phyloP scores from a whole-genome alignment of 2,113 vertebrate genomes.

The Porphyrio hochstetteri region DNA sequence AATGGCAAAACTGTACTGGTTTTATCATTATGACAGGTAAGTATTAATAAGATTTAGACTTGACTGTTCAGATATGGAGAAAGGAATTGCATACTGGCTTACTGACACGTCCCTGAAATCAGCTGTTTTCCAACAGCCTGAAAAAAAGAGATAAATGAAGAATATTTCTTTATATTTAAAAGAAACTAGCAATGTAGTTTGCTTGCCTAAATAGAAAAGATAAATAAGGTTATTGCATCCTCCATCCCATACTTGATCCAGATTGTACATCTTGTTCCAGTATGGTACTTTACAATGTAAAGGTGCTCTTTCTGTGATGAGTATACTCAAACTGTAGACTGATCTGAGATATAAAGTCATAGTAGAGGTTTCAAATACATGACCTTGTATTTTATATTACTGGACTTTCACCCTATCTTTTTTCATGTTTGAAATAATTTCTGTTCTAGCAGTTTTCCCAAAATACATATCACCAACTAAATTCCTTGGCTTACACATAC shows the following conservation, averaged over 20 bases:
- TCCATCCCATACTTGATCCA: neutral
- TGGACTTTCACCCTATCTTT: neutral
- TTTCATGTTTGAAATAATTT: neutral
- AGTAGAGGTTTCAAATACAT: neutral
- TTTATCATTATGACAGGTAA: neutral
- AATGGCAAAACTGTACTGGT: neutral
- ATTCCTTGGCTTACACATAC: neutral
- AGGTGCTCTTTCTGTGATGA: neutral
- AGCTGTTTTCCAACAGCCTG: neutral
- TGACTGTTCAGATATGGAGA: neutral
- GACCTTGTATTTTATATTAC: neutral
- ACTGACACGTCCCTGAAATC: neutral
- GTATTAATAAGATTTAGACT: neutral
- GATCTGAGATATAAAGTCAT: neutral
- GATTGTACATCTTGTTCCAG: neutral
- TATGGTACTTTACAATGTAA: neutral
- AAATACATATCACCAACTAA: neutral
- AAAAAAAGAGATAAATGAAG: neutral
- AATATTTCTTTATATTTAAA: neutral
- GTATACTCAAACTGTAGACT: neutral
- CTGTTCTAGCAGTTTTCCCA: neutral
- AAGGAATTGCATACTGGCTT: neutral
- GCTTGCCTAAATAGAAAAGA: neutral
- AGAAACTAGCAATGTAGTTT: neutral
- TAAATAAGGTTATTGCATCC: neutral